A percentile compares a stretch with the other conserved stretches of the same genome.
phyloP scores from a whole-genome alignment of 1,140 invertebrate genomes.

The Zaprionus lachaisei region DNA sequence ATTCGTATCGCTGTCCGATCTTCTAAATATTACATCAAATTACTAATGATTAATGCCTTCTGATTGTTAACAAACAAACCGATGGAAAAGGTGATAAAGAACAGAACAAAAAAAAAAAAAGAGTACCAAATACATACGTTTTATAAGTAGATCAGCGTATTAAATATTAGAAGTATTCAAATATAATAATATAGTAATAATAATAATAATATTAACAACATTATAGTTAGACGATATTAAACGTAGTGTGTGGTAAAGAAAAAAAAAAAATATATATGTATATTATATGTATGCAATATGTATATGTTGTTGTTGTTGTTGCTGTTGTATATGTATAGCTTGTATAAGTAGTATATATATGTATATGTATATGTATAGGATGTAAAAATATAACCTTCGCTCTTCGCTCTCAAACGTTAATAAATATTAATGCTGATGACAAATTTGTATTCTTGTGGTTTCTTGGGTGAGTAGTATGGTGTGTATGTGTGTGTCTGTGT shows the following conservation, averaged over 20 bases:
- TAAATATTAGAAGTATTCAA: constrained; percentile 73
- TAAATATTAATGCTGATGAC: constrained; percentile 76
- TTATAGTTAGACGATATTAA: constrained; percentile 60
- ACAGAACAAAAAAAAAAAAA: constrained; percentile 21
- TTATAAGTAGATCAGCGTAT: constrained; percentile 47
- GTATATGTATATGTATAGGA: constrained; percentile 30
- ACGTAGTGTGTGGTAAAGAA: constrained; percentile 36
- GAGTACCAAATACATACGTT: constrained; percentile 28
- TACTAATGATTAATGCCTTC: constrained; percentile 39
- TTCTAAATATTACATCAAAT: constrained; percentile 36
- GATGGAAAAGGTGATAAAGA: constrained; percentile 17
- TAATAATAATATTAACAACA: constrained; percentile 76
- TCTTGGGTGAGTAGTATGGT: constrained; percentile 24
- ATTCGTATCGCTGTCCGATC: constrained; percentile 24
- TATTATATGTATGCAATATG: constrained; percentile 33
- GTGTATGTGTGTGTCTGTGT: constrained; percentile 23
- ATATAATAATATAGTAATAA: constrained; percentile 74
- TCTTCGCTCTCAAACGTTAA: constrained; percentile 42
- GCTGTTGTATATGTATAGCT: constrained; percentile 12
- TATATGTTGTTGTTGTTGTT: constrained; percentile 27
- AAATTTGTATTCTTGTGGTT: constrained; percentile 31
- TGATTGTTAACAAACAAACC: constrained; percentile 46
- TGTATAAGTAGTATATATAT: constrained; percentile 18
- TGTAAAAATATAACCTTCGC: constrained; percentile 52
- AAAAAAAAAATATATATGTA: constrained; percentile 52